Evolutionary conservation across 2,797 vertebrate genomes (phyloP), one percentile per base, ranked within the genome.

Genomic region (Acanthurus lineatus): DNA sequence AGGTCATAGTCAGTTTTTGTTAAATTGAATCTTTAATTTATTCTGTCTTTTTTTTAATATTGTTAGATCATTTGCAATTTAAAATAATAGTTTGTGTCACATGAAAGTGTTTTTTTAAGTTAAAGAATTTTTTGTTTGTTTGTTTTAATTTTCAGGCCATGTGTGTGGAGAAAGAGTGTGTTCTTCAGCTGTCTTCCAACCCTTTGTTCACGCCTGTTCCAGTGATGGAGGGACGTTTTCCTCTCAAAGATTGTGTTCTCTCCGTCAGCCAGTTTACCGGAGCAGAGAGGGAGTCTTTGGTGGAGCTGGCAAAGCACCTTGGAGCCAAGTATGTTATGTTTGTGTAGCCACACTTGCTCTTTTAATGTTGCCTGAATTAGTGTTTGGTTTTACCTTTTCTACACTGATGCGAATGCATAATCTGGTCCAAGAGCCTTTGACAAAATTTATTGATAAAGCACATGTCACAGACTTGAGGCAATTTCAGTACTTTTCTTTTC

Each of bases 191-290:
- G 19, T 90, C 76, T 3, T 96, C 96, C 68, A 97, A 96, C 92
- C 95, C 96, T 25, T 92, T 99, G 79, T 99, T 98, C 92, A 96
- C 94, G 3, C 98, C 98, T 5, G 91, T 99, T 35, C 87, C 95
- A 9, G 89, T 97, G 83, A 94, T 96, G 94, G 95, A 97, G 65
- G 96, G 96, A 82, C 77, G 81, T 71, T 88, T 88, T 44, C 97
- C 98, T 45, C 95, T 99, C 77, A 94, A 89, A 70, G 88, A 88
- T 28, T 99, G 97, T 61, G 96, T 99, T 47, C 96, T 99, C 62
- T 99, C 98, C 0, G 96, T 99, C 85, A 99, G 98, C 82, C 98
- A 99, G 89, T 99, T 97, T 92, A 96, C 87, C 1, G 98, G 98
- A 79, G 95, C 96, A 20, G 98, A 99, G 93, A 95, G 97, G 84